Base-by-base conservation (phyloP, 2,797 vertebrate species). In the Tenualosa ilisha region DNA sequence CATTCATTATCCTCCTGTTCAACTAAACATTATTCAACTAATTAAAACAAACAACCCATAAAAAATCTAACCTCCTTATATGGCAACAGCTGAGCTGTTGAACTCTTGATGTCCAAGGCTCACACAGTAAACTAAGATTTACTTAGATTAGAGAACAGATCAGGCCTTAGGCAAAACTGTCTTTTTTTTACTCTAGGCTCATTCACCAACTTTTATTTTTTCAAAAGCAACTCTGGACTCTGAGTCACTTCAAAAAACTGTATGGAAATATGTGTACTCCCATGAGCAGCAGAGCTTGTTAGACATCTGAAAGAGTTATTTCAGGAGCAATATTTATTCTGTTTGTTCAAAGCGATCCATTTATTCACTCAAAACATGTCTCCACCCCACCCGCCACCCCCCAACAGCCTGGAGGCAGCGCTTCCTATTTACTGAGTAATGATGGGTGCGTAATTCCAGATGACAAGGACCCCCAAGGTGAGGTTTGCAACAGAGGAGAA, bases 331-430 rank as follows among this genome's bases (percentile, higher is more conserved):
- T 50, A 24, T 75, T 75, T 75, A 40, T 75, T 75, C 1, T 43
- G 31, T 75, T 75, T 75, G 68, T 43, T 75, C 37, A 75, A 75
- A 75, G 31, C 68, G 15, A 75, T 75, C 40, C 31, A 75, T 75
- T 75, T 75, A 75, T 75, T 75, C 40, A 75, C 31, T 75, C 31
- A 37, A 40, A 43, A 43, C 31, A 31, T 75, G 12, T 6, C 15
- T 40, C 40, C 40, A 9, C 3, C 31, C 51, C 13, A 13, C 46
- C 46, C 3, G 3, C 7, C 46, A 4, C 46, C 7, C 46, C 31
- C 31, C 31, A 31, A 31, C 0, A 46, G 46, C 63, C 17, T 15
- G 37, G 12, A 43, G 31, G 68, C 31, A 43, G 31, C 68, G 40
- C 31, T 75, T 75, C 68, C 68, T 40, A 40, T 75, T 75, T 5